Evolutionary conservation across 2,888 invertebrate species (phyloP), one percentile per base, ranked within the genome.

Genomic region (Pachycephus smyrnensis): DNA sequence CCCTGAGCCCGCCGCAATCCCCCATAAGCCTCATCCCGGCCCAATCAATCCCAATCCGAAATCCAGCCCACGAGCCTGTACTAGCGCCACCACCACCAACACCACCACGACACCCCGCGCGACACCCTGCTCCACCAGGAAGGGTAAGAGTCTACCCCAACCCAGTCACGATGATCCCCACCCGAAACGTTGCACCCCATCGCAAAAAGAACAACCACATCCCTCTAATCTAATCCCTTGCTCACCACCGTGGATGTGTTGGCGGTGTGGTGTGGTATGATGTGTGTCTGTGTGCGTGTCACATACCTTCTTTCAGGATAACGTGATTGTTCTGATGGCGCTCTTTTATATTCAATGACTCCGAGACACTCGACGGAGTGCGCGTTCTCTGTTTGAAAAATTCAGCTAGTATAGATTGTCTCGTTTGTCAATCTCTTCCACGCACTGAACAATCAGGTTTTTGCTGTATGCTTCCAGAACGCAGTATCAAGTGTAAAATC

Each of bases 41-140:
- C 88, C 86, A 11, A 6, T 33, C 71, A 78, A 78, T 75, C n/a
- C 78, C 69, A 75, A 73, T 76, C 78, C 76, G 82, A 91, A 91
- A 81, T 89, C 91, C 90, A 88, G 87, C 90, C 91, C 91, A 88
- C 87, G 90, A 89, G 89, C 91, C 91, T 91, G 90, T 91, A 90
- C 90, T 91, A 91, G 90, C 87, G 88, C 88, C 88, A 85, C 85
- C 86, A 90, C 90, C 89, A 91, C 91, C 91, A 91, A 90, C 91
- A 91, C 90, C 91, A 91, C 91, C 91, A 91, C 91, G 91, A 91
- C 91, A 91, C 91, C 91, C 91, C 91, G 91, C 91, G 90, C 90
- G 91, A 91, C 91, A 91, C 91, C 91, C 91, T 91, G 91, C 91
- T 91, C 91, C 91, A 90, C 86, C 91, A 91, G 90, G 91, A 91